Percentiles rank a stretch among this genome's conserved stretches.
These are phyloP conservation scores for Patella depressa DNA, from an alignment of 2,888 invertebrate species.

Conservation along the genomic window DNA sequence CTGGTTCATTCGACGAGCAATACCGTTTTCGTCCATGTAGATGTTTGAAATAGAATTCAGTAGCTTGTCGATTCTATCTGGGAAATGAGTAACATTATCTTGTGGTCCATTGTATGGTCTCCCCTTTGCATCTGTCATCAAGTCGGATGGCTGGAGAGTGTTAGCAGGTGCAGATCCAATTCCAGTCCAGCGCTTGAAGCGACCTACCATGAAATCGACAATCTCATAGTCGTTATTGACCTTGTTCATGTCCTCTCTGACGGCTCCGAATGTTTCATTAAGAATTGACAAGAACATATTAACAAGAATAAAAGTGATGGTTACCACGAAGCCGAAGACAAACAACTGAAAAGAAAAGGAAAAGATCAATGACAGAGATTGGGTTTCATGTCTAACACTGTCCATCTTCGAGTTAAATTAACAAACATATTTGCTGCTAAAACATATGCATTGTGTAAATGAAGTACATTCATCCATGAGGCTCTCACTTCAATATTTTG, in stretches of 20 bases:
- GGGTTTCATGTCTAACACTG: too few species aligned
- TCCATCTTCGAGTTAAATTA: too few species aligned
- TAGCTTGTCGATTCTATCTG: slow-evolving; percentile 68
- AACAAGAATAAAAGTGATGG: slow-evolving; percentile 68
- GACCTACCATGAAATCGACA: slow-evolving; percentile 66
- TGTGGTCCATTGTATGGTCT: not conserved
- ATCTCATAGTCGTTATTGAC: slow-evolving; percentile 71
- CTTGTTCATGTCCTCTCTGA: slow-evolving; percentile 60
- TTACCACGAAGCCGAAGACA: slow-evolving; percentile 65
- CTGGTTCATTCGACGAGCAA: not conserved
- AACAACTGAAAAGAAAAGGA: slow-evolving; percentile 47
- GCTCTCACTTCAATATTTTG: too few species aligned
- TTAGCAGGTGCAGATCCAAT: slow-evolving; percentile 37
- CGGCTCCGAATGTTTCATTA: slow-evolving; percentile 67
- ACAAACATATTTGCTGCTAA: too few species aligned
- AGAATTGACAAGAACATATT: slow-evolving; percentile 71
- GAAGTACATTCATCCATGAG: too few species aligned
- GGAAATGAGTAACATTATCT: slow-evolving; percentile 60
- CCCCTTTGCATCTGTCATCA: not conserved
- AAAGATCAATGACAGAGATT: too few species aligned
- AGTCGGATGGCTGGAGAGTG: slow-evolving; percentile 27
- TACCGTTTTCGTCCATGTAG: slow-evolving; percentile 58
- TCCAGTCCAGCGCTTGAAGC: slow-evolving; percentile 60
- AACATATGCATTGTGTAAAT: too few species aligned
- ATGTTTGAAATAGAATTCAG: slow-evolving; percentile 67